Evolutionary conservation across 2,797 vertebrate genomes (phyloP).

Genomic region (Siniperca obscura): DNA sequence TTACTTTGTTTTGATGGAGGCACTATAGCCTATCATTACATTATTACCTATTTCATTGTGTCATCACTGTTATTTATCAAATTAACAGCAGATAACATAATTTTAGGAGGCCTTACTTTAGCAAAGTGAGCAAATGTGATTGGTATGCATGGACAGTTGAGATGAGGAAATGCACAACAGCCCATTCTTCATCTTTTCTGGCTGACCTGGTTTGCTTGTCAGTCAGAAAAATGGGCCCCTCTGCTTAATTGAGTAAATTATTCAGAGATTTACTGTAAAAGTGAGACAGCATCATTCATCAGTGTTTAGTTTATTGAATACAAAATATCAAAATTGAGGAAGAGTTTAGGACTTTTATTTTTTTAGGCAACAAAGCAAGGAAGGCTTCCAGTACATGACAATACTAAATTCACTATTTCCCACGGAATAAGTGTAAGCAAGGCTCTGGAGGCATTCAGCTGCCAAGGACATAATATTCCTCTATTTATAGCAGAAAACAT

Average conservation of each 20-base stretch:
- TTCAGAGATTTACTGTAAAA: constrained; percentile 48
- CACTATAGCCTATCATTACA: neutral
- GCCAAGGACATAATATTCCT: constrained; percentile 20
- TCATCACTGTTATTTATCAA: neutral
- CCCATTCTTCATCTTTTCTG: constrained; percentile 59
- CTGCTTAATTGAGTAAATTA: constrained; percentile 57
- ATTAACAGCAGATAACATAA: neutral
- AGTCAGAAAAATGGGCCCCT: constrained; percentile 59
- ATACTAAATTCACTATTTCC: constrained; percentile 54
- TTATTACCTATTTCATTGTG: neutral
- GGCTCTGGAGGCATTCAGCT: constrained; percentile 3
- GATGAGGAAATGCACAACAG: constrained; percentile 37
- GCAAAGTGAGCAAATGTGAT: constrained; percentile 16
- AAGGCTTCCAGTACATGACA: neutral
- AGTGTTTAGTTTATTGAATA: neutral
- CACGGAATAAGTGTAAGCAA: constrained; percentile 55
- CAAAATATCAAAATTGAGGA: neutral
- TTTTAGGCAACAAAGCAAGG: neutral
- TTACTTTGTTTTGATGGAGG: neutral
- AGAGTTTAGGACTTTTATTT: neutral
- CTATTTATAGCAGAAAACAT: constrained; percentile 32
- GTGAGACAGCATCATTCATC: neutral
- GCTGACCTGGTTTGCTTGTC: constrained; percentile 79
- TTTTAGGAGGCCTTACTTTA: neutral
- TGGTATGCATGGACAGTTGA: neutral